phyloP scores from a whole-genome alignment of 2,113 vertebrate species.

The Neotragus pygmaeus region DNA sequence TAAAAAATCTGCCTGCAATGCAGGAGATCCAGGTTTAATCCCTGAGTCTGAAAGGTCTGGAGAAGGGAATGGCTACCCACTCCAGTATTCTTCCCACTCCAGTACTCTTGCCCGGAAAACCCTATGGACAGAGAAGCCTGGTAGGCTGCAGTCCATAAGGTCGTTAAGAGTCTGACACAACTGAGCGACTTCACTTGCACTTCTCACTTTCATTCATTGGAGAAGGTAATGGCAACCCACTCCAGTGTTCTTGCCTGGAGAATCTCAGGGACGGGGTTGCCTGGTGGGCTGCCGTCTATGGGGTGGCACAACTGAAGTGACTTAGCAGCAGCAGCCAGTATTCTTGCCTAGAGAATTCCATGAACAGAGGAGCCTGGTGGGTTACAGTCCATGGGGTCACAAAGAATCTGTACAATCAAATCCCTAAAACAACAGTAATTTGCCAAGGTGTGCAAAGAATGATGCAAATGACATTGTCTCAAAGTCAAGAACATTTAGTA shows the following conservation, averaged over 20 bases:
- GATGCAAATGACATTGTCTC: not conserved
- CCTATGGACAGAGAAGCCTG: not conserved
- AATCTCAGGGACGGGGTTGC: accelerated
- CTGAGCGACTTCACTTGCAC: too few relatives aligned
- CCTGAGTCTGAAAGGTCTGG: not conserved
- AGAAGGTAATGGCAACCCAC: too few relatives aligned
- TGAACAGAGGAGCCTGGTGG: not conserved
- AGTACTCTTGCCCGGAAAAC: not conserved
- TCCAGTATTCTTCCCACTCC: not conserved
- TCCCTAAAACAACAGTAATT: not conserved
- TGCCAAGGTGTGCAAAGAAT: not conserved
- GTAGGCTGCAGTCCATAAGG: not conserved
- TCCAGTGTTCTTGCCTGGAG: too few relatives aligned
- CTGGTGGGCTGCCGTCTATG: too few relatives aligned
- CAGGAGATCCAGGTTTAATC: accelerated
- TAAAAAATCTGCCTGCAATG: not conserved
- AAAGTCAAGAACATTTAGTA: not conserved
- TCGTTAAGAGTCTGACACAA: not conserved
- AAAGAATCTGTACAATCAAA: not conserved
- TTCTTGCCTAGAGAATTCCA: not conserved
- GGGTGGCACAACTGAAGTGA: too few relatives aligned
- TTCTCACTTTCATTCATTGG: too few relatives aligned
- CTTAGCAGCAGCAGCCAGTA: too few relatives aligned
- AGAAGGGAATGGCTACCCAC: not conserved
- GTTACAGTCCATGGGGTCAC: not conserved